Base-by-base conservation (phyloP, 2,888 invertebrate genomes). In the Schrankia costaestrigalis region DNA sequence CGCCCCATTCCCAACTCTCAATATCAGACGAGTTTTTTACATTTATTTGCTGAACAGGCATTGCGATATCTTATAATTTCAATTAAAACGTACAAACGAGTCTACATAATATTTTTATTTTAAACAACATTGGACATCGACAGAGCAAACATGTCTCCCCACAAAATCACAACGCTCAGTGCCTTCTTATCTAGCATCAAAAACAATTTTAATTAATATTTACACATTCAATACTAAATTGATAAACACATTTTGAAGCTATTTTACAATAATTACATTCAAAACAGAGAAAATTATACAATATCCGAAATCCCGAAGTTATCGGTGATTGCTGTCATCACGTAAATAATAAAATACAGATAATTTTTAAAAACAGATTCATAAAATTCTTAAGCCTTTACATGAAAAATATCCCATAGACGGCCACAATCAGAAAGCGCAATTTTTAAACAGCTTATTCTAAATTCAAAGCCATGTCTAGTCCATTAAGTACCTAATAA, bases 31-130 rank as follows among this genome's bases (percentile, higher is more conserved):
- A 90, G 67, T 90, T 90, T 78, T 92, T 92, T 41, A 90, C 90
- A 69, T 82, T 89, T 63, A 91, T 90, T 72, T 91, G 91, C 65
- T 92, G 91, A 63, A 91, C 90, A 70, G 91, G 91, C 92, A 92
- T 92, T 66, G 26, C 53, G 47, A 15, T 47, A 17, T 34, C 29
- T 30, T 37, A 39, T 30, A 43, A 33, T 50, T 45, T 39, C 34
- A 44, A 33, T 50, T 41, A 37, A 33, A 55, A 36, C 41, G 53
- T 41, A 48, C 47, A 45, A 42, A 22, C 27, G 45, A 49, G 46
- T 40, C 47, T 55, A 55, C 43, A 44, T 42, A 44, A 34, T 50
- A 54, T 32, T 33, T 51, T 50, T 24, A 17, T 56, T 47, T 40
- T 53, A 41, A 51, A 62, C 53, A n/a, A 62, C 62, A 58, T 61